Percentiles rank a stretch among this genome's conserved stretches.
These are phyloP conservation scores for Patella ulyssiponensis DNA, from an alignment of 2,888 invertebrate genomes.

Conservation along the genomic window DNA sequence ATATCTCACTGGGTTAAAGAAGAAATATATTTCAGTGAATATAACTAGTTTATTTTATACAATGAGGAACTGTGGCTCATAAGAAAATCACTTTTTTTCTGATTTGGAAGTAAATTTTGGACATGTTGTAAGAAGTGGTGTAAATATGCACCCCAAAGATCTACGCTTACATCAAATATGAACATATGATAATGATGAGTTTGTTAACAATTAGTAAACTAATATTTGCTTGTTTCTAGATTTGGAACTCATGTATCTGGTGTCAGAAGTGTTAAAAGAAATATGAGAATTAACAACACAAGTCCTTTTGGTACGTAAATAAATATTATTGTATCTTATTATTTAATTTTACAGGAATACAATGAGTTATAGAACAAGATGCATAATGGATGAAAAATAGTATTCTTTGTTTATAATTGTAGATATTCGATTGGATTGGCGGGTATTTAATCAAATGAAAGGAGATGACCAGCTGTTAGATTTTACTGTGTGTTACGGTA, in stretches of 20 bases:
- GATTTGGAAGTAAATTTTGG: too few relatives aligned
- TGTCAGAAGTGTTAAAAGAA: constrained; percentile 53
- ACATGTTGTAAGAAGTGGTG: too few relatives aligned
- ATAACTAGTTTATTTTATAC: too few relatives aligned
- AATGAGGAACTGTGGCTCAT: too few relatives aligned
- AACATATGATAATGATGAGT: too few relatives aligned
- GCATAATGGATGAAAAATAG: not conserved
- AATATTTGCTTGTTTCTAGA: constrained; percentile 28
- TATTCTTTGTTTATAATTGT: not conserved
- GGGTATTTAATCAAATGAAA: constrained; percentile 53
- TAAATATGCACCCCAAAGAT: too few relatives aligned
- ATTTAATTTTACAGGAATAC: not conserved
- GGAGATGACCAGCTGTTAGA: constrained; percentile 63
- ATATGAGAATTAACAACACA: constrained; percentile 67
- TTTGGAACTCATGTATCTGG: constrained; percentile 70
- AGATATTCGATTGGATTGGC: constrained; percentile 70
- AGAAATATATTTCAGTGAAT: too few relatives aligned
- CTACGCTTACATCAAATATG: too few relatives aligned
- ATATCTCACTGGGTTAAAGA: not conserved
- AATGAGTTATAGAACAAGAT: not conserved
- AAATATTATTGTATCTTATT: not conserved
- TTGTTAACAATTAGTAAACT: too few relatives aligned
- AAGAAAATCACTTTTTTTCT: too few relatives aligned
- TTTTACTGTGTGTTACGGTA: constrained; percentile 60
- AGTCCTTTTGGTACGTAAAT: constrained; percentile 65